Evolutionary conservation across 2,888 invertebrate genomes (phyloP).

Genomic region (Limnephilus marmoratus): DNA sequence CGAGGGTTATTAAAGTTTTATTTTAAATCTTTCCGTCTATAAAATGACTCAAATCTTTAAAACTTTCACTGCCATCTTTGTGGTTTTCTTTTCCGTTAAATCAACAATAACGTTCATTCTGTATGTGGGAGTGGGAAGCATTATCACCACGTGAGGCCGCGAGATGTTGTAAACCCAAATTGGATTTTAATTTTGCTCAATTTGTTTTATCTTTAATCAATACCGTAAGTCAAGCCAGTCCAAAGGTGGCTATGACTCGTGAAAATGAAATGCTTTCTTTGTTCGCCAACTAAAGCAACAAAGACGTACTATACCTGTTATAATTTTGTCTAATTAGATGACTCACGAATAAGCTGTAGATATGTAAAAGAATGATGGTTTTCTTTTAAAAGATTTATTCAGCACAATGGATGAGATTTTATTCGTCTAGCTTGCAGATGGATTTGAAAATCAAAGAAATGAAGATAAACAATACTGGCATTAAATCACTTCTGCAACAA

Average conservation of each 20-base stretch:
- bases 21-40: background rate
- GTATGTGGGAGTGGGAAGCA: background rate
- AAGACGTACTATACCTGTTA: too few relatives aligned
- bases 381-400: too few relatives aligned
- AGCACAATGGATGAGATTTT: too few relatives aligned
- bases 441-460: too few relatives aligned
- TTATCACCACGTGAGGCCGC: background rate
- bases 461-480: background rate
- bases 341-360: too few relatives aligned
- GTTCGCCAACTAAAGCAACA: too few relatives aligned
- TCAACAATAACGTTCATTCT: background rate
- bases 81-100: background rate
- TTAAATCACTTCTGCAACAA: background rate
- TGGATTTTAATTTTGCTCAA: background rate
- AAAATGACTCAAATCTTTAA: background rate
- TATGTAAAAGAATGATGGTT: too few relatives aligned
- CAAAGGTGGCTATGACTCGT: background rate
- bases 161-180: background rate
- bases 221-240: background rate
- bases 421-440: too few relatives aligned
- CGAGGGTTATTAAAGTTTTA: background rate
- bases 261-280: too few relatives aligned
- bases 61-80: background rate
- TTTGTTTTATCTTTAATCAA: background rate
- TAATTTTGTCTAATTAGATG: too few relatives aligned